Evolutionary conservation across 2,797 vertebrate genomes (phyloP), one percentile per base, ranked within the genome.

Genomic region (Arvicola amphibius): DNA sequence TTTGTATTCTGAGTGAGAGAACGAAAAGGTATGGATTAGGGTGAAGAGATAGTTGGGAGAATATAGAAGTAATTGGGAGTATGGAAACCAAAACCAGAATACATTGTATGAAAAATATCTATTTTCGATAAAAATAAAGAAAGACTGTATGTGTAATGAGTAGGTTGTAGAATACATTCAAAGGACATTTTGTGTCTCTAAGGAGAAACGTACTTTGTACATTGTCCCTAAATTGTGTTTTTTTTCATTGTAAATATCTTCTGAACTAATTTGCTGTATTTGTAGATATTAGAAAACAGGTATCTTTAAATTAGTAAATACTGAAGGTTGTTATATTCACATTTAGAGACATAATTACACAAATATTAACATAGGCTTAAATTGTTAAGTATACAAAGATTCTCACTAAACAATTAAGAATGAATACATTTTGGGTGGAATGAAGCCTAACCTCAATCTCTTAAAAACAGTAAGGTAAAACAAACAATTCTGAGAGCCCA

Each of bases 211-310:
- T n/a, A 76, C 1, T 88, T 92, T 91, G 23, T 37, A 2, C 3
- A 40, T n/a, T 32, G 7, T 16, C 17, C 67, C 76, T 79, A 48
- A 78, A 51, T 77, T 59, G 8, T 71, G 51, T 53, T 79, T 88
- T 84, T 16, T 48, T 67, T n/a, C 53, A 56, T 76, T 92, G 67
- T 2, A 92, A 43, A 23, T 6, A 79, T 80, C 9, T 37, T 91
- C 92, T 96, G 71, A 61, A 12, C 61, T 90, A 79, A 61, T 91
- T 88, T 90, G 19, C 19, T 76, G 2, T 83, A 14, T 92, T 79
- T 73, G 25, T 34, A 23, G 19, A 23, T 37, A 7, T 53, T 46
- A 61, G 7, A 1, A 27, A 94, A 37, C 23, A 84, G 48, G 3
- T 92, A 17, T 69, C 23, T 83, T 67, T 89, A 92, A 73, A 69